Conservation (phyloP, 1,140 invertebrate genomes). For the Tribolium madens region DNA sequence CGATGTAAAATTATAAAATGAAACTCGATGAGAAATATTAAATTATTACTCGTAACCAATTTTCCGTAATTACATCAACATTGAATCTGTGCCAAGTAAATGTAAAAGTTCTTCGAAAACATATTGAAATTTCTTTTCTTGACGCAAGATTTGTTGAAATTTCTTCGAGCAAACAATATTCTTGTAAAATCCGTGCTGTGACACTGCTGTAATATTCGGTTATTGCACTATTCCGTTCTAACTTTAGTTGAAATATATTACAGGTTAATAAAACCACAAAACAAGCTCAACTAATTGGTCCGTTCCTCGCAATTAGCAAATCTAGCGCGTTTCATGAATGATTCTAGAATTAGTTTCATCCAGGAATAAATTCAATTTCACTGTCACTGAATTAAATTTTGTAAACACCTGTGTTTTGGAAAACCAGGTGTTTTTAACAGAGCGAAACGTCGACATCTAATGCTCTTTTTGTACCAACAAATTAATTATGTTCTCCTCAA, state of each 20-base stretch:
- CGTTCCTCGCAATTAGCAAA: conserved; percentile 24
- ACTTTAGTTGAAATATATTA: conserved; percentile 20
- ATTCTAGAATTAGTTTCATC: conserved; percentile 42
- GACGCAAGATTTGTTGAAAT: background rate
- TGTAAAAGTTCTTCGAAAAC: background rate
- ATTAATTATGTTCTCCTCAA: conserved; percentile 18
- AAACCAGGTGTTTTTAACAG: conserved; percentile 33
- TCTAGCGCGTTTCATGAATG: conserved; percentile 33
- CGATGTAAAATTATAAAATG: background rate
- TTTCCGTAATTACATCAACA: conserved; percentile 15
- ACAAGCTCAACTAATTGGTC: conserved; percentile 15
- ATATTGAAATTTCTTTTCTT: background rate
- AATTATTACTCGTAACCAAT: conserved; percentile 16
- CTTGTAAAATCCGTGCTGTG: no score
- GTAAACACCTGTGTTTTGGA: conserved; percentile 38
- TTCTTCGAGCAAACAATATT: background rate
- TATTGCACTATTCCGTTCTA: conserved; percentile 22
- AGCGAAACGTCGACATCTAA: conserved; percentile 2
- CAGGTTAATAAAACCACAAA: conserved; percentile 25
- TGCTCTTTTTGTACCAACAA: conserved; percentile 25
- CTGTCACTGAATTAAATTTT: conserved; percentile 37
- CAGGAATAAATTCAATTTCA: conserved; percentile 41
- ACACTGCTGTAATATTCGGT: conserved; percentile 3
- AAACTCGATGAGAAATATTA: background rate
- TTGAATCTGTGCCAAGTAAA: conserved; percentile 12